These are phyloP conservation scores for Petrolisthes manimaculis DNA, from an alignment of 2,888 invertebrate genomes.

Conservation along the genomic window DNA sequence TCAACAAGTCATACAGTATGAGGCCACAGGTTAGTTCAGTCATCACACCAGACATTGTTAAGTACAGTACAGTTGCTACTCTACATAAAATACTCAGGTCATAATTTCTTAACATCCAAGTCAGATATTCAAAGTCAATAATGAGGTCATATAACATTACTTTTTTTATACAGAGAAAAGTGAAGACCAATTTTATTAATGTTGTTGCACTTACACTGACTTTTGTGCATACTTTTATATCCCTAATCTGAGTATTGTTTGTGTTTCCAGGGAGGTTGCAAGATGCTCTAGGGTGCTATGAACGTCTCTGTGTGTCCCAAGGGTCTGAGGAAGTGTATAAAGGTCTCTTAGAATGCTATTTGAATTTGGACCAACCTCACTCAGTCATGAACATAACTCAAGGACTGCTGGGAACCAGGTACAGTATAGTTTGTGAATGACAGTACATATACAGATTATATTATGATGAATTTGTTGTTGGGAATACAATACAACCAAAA, in stretches of 20 bases:
- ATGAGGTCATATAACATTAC: background rate
- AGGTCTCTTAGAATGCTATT: slow-evolving; percentile 88
- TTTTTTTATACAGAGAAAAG: background rate
- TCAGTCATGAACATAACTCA: slow-evolving; percentile 84
- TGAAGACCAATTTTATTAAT: background rate
- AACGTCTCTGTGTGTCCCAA: slow-evolving; percentile 74
- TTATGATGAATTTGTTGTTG: background rate
- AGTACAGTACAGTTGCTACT: too few species aligned
- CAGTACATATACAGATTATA: background rate
- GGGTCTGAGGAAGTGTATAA: slow-evolving; percentile 70
- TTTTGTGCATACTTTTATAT: background rate
- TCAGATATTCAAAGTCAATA: too few species aligned
- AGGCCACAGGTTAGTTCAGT: slow-evolving; percentile 47
- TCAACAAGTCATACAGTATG: slow-evolving; percentile 77
- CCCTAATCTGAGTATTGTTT: background rate
- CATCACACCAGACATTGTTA: too few species aligned
- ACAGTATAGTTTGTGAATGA: slow-evolving; percentile 63
- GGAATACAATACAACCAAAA: background rate
- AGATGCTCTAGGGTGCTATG: slow-evolving; percentile 90
- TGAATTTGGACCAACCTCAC: slow-evolving; percentile 88
- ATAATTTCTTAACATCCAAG: too few species aligned
- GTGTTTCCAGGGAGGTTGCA: slow-evolving; percentile 69
- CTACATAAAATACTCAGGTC: too few species aligned
- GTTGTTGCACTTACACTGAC: background rate
- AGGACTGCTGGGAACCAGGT: slow-evolving; percentile 76